Base-by-base conservation (phyloP, 2,113 vertebrate genomes). In the Caranx ignobilis region DNA sequence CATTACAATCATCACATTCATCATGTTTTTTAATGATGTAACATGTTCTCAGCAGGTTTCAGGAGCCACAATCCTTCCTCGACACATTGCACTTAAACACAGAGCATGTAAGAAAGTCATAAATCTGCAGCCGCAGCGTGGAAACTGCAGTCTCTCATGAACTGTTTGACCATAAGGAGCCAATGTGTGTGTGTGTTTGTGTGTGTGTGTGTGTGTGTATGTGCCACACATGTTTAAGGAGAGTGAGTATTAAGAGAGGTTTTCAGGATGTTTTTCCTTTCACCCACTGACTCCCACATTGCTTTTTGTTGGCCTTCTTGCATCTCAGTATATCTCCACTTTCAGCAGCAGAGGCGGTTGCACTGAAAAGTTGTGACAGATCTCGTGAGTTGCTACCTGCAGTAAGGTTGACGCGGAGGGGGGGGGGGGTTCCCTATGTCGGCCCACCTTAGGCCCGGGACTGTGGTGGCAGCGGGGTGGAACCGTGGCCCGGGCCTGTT, bases 401-500 rank as follows among this genome's bases (percentile, higher is more conserved):
- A 66, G 78, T 43, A 62, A 1, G 26, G 26, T 26, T 26, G 26
- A 26, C 26, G 26, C 26, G 26, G 26, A 26, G 26, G 26, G 1
- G 26, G 26, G 26, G 26, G 85, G 82, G 87, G 69, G 61, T 82
- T 77, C 87, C 85, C 87, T 35, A 73, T 35, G 75, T 47, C 26
- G 56, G 37, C 74, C 75, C 54, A 57, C 73, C 88, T 86, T 76
- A 77, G 75, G 82, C 83, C 79, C 75, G 11, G 87, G 82, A 83
- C 50, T 39, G 61, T 6, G 80, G 79, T 6, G 80, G 79, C 86
- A 56, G 70, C 54, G 31, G 79, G 84, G 84, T 69, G 72, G 83
- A 81, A 80, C 80, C 66, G 87, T 26, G 84, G 65, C 89, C 89
- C 55, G 70, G 91, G 9, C 64, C 54, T 97, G 91, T 98, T 98